Conservation (phyloP, 2,113 vertebrate species). For the Neogobius melanostomus region DNA sequence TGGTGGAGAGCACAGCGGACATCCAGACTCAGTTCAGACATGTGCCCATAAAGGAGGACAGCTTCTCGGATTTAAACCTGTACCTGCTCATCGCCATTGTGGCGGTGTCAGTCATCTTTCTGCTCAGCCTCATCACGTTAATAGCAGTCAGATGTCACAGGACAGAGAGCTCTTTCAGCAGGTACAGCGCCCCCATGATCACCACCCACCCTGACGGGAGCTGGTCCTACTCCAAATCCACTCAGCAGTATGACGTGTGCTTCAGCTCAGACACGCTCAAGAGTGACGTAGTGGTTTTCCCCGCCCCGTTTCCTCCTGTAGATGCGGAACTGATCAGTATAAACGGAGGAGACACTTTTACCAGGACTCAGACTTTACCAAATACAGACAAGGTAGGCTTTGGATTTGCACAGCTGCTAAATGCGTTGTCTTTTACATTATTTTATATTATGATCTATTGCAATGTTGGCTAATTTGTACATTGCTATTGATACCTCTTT, state of each 20-base stretch:
- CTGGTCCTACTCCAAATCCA: conserved; percentile 69
- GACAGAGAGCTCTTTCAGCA: conserved; percentile 43
- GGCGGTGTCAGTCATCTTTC: conserved; percentile 78
- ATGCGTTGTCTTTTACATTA: too few species aligned
- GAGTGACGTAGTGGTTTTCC: conserved; percentile 65
- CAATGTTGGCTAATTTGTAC: too few species aligned
- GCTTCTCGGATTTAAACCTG: conserved; percentile 74
- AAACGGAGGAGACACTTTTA: conserved; percentile 57
- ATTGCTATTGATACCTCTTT: too few species aligned
- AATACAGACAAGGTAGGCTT: conserved; percentile 33
- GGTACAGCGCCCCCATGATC: conserved; percentile 58
- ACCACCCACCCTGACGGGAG: conserved; percentile 67
- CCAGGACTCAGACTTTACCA: conserved; percentile 68
- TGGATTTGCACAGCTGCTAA: too few species aligned
- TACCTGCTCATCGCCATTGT: conserved; percentile 78
- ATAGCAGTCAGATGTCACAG: conserved; percentile 58
- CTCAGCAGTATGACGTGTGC: conserved; percentile 72
- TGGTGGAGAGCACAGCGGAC: conserved; percentile 76
- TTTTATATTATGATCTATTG: too few species aligned
- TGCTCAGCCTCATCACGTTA: conserved; percentile 58
- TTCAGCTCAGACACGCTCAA: conserved; percentile 70
- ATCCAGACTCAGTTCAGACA: conserved; percentile 78
- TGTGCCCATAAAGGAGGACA: conserved; percentile 53
- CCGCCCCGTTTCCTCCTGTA: conserved; percentile 39
- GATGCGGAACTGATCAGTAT: conserved; percentile 64